Conservation (phyloP, 2,113 vertebrate species). For the Podarcis raffonei region DNA sequence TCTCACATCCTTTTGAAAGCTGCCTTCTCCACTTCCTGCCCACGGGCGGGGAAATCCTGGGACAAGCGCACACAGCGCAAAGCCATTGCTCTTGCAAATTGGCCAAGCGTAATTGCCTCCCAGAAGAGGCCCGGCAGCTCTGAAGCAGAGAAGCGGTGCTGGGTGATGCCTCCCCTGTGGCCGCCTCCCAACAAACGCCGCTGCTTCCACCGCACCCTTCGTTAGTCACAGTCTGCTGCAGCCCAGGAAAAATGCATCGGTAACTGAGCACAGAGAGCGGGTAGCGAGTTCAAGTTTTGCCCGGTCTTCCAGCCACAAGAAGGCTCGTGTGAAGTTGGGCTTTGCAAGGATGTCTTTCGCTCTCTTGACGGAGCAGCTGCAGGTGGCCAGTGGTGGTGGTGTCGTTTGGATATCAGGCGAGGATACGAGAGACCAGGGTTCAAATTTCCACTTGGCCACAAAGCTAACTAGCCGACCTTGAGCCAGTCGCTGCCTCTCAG, state of each 20-base stretch:
- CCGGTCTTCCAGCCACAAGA: background rate
- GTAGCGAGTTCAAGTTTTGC: too few relatives aligned
- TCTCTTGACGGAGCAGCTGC: too few relatives aligned
- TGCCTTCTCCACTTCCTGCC: background rate
- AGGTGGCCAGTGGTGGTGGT: too few relatives aligned
- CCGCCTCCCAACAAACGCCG: background rate
- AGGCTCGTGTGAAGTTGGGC: background rate
- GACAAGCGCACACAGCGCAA: background rate
- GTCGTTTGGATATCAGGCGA: too few relatives aligned
- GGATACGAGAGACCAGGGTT: too few relatives aligned
- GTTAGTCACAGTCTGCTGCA: background rate
- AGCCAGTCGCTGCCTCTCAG: too few relatives aligned
- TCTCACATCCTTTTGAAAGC: background rate
- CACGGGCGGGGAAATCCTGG: conserved; percentile 22
- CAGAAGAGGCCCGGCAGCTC: background rate
- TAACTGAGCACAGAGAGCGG: background rate
- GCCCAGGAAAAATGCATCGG: background rate
- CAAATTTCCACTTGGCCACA: too few relatives aligned
- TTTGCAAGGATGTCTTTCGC: background rate
- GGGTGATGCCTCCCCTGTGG: background rate
- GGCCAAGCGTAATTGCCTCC: background rate
- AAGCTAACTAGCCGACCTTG: too few relatives aligned
- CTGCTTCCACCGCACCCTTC: background rate
- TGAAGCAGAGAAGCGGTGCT: background rate
- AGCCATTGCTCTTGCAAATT: background rate